A percentile compares a stretch with the other conserved stretches of the same genome.
These are phyloP conservation scores for Cephalotes varians DNA, from an alignment of 2,888 invertebrate species.

Conservation along the genomic window DNA sequence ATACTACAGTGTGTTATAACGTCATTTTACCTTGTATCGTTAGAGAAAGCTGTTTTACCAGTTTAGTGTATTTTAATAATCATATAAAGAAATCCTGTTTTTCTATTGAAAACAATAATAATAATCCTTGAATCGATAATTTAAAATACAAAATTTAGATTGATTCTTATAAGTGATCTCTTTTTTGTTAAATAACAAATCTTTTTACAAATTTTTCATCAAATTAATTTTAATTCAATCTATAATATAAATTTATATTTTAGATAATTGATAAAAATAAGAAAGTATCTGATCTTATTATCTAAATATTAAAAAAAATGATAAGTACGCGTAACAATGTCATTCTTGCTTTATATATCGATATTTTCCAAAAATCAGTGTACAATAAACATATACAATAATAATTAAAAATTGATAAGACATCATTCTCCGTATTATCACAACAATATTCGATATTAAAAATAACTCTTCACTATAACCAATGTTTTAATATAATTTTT, in stretches of 20 bases:
- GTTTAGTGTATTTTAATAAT: constrained; percentile 57
- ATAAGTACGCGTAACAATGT: not conserved
- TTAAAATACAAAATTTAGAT: not conserved
- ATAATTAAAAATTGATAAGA: not conserved
- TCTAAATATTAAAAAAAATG: too few relatives aligned
- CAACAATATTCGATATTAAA: not conserved
- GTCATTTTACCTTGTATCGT: constrained; percentile 80
- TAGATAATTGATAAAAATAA: not conserved
- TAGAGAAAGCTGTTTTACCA: constrained; percentile 70
- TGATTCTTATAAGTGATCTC: not conserved
- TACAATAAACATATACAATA: not conserved
- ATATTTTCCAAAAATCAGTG: not conserved
- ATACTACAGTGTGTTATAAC: constrained; percentile 70
- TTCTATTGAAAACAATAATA: not conserved
- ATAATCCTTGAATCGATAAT: not conserved
- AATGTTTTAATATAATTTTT: not conserved
- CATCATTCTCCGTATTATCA: not conserved
- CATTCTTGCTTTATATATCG: not conserved
- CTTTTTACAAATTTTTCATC: not conserved
- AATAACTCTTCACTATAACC: not conserved
- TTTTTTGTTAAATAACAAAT: not conserved
- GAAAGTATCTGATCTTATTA: not conserved
- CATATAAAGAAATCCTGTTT: not conserved
- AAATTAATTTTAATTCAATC: not conserved
- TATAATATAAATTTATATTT: constrained; percentile 4